Evolutionary conservation across 2,888 invertebrate genomes (phyloP).

Genomic region (Hypsopygia costalis): DNA sequence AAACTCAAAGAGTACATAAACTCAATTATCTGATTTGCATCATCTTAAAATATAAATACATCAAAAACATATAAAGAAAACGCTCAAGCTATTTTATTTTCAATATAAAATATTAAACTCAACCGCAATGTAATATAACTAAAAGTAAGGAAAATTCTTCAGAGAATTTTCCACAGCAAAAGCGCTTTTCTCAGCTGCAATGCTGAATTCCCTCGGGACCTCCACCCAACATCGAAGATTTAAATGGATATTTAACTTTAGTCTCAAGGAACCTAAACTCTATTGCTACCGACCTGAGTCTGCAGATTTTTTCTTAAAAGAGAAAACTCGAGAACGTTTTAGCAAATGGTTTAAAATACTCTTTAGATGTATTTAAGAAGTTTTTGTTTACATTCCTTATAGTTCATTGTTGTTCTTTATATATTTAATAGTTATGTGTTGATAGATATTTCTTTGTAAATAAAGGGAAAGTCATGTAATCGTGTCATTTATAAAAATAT

Average conservation of each 20-base stretch:
- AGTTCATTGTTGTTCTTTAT: conserved; percentile 7
- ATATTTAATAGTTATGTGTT: too few species aligned
- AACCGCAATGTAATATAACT: neutral
- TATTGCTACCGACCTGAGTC: conserved; percentile 58
- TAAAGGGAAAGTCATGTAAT: too few species aligned
- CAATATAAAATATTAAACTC: too few species aligned
- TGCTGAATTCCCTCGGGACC: conserved; percentile 53
- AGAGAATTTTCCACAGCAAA: conserved; percentile 16
- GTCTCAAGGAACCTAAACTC: conserved; percentile 74
- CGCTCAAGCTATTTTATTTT: too few species aligned
- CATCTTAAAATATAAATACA: too few species aligned
- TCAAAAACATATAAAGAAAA: too few species aligned
- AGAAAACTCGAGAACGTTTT: conserved; percentile 63
- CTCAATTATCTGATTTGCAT: too few species aligned
- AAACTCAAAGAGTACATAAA: too few species aligned
- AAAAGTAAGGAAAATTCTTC: neutral
- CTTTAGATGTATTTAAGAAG: conserved; percentile 43
- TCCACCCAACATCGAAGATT: conserved; percentile 62
- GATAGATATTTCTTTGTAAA: too few species aligned
- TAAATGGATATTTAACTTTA: conserved; percentile 80
- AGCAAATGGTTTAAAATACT: conserved; percentile 71
- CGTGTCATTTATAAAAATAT: too few species aligned
- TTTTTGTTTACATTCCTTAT: conserved; percentile 23
- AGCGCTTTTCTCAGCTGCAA: conserved; percentile 54
- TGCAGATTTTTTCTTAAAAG: conserved; percentile 40